Conservation (phyloP, 2,113 vertebrate genomes). For the Psilopogon haemacephalus region DNA sequence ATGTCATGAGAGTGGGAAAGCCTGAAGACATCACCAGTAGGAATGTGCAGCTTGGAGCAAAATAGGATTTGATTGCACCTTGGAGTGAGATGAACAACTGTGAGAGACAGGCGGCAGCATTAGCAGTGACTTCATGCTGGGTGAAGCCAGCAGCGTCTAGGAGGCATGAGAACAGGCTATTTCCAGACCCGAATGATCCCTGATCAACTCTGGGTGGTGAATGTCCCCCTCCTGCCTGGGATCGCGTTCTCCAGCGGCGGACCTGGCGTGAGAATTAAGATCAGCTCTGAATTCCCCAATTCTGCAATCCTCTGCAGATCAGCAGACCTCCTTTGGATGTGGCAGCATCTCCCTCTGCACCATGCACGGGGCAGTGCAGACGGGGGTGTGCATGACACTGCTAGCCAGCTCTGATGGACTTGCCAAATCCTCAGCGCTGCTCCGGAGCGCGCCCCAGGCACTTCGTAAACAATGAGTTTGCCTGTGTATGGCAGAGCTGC, state of each 20-base stretch:
- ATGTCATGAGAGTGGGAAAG: neutral
- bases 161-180: neutral
- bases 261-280: neutral
- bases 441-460: neutral
- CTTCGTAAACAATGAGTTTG: neutral
- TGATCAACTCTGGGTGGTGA: neutral
- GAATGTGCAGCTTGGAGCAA: neutral
- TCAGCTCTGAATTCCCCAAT: neutral
- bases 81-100: conserved; percentile 7
- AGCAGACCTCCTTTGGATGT: neutral
- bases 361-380: neutral
- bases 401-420: neutral
- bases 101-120: neutral
- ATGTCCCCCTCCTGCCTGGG: neutral
- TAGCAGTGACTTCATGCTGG: conserved; percentile 9
- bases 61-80: conserved; percentile 26
- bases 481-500: neutral
- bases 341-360: neutral
- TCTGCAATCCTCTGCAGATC: neutral
- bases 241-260: neutral
- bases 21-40: neutral
- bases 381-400: neutral
- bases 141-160: conserved; percentile 1
- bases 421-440: neutral
- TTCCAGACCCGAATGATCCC: neutral